phyloP scores from a whole-genome alignment of 2,113 vertebrate genomes.

The Lepidothrix coronata region DNA sequence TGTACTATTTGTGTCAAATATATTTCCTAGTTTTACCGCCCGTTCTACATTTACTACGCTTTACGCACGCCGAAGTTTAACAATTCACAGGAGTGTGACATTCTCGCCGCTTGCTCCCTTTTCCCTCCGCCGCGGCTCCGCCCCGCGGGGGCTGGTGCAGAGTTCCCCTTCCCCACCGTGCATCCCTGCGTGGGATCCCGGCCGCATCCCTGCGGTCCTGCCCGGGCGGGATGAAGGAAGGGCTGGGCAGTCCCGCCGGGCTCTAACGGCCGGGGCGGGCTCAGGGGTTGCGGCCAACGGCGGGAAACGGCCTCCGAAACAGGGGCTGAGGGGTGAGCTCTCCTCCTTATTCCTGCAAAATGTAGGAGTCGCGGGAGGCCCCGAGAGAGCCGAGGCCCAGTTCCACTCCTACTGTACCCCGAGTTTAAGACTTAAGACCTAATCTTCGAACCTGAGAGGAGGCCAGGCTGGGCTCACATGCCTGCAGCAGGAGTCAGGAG shows the following conservation, averaged over 20 bases:
- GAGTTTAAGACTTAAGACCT: background rate
- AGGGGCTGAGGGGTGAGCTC: too few relatives aligned
- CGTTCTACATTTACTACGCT: background rate
- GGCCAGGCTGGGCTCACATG: background rate
- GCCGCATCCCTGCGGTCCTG: background rate
- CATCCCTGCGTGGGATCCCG: fast-evolving
- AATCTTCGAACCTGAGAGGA: background rate
- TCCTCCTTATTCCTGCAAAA: background rate
- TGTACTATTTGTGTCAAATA: background rate
- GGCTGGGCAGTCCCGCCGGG: too few relatives aligned
- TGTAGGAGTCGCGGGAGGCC: background rate
- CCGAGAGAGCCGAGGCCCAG: fast-evolving
- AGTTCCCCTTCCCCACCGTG: fast-evolving
- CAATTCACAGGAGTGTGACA: fast-evolving
- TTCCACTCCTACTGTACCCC: too few relatives aligned
- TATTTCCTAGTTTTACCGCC: background rate
- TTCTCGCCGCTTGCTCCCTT: too few relatives aligned
- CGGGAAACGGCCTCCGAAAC: background rate
- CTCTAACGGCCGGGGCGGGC: background rate
- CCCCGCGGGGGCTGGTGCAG: fast-evolving
- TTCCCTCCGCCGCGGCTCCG: too few relatives aligned
- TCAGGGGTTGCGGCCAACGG: background rate
- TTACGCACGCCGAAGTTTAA: background rate
- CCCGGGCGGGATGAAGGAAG: background rate
- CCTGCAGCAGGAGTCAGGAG: background rate